Base-by-base conservation (phyloP, 2,113 vertebrate genomes). In the Otus sunia region DNA sequence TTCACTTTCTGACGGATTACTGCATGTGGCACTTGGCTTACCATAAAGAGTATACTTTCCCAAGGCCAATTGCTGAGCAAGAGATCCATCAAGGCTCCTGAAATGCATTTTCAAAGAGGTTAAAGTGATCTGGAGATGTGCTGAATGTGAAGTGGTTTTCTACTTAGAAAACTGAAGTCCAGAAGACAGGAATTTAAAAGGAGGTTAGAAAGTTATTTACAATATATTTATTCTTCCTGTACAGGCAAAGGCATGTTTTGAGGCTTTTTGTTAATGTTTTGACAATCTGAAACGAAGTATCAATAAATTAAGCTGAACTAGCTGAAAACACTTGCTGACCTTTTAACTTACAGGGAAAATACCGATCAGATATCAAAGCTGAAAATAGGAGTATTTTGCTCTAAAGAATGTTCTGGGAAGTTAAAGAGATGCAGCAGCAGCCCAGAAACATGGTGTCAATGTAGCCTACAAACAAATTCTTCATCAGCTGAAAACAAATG, bases 61-160 rank as follows among this genome's bases (percentile, higher is more conserved):
- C 85, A 96, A 97, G 85, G 79, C 71, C 84, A 97, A 37, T n/a
- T 77, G 74, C 45, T 84, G 86, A 89, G 71, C 77, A 86, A 39
- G 71, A 90, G 82, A 91, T 95, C 86, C 81, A 64, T 96, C 92
- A 93, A 58, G 11, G 53, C 8, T 79, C 68, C 49, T 77, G 93
- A 96, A 97, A 95, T 90, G 34, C 66, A 81, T 95, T 96, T 95
- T 89, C 81, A 90, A 94, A 92, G 45, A 91, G 74, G 41, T 75
- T 92, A 75, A 86, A 91, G 23, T 87, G 15, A 92, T 92, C 67
- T 88, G 78, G 66, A 56, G n/a, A 69, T 86, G 68, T 13, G 12
- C 72, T 94, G 69, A 71, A 79, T 94, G 69, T 82, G 77, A 92
- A 93, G 17, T 34, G 52, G 15, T 91, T 93, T 94, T 82, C 73